A percentile compares a stretch with the other conserved stretches of the same genome.
These are phyloP conservation scores for Tragelaphus strepsiceros DNA, from an alignment of 2,113 vertebrate species.

Conservation along the genomic window DNA sequence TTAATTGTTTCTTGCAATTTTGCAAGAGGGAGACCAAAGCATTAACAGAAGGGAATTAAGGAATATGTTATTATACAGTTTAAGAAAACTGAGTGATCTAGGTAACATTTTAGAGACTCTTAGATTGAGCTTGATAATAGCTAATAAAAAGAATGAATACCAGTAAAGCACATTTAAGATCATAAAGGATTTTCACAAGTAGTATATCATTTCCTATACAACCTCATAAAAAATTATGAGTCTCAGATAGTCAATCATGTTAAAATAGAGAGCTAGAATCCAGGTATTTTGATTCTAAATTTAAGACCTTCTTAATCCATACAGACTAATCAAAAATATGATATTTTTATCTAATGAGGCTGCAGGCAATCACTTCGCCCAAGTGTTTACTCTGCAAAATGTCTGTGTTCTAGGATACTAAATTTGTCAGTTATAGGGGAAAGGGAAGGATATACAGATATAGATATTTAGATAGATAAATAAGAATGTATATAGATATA, in stretches of 20 bases:
- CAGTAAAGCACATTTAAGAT: not conserved
- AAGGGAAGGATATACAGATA: not conserved
- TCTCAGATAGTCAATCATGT: not conserved
- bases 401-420: not conserved
- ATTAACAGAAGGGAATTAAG: slow-evolving; percentile 29
- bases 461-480: not conserved
- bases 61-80: slow-evolving; percentile 24
- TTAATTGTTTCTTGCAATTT: slow-evolving; percentile 82
- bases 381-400: not conserved
- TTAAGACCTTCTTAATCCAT: not conserved
- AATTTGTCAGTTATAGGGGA: not conserved
- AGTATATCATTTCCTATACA: not conserved
- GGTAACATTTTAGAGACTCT: slow-evolving; percentile 33
- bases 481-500: not conserved
- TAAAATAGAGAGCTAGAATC: not conserved
- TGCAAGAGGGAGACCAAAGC: slow-evolving; percentile 62
- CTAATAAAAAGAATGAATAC: slow-evolving; percentile 28
- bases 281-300: not conserved
- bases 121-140: slow-evolving; percentile 6
- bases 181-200: not conserved
- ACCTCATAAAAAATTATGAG: not conserved
- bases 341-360: not conserved
- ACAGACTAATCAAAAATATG: not conserved
- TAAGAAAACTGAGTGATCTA: slow-evolving; percentile 51
- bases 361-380: not conserved